A percentile compares a stretch with the other conserved stretches of the same genome.
phyloP scores from a whole-genome alignment of 1,140 invertebrate genomes.

The Calliphora vicina region DNA sequence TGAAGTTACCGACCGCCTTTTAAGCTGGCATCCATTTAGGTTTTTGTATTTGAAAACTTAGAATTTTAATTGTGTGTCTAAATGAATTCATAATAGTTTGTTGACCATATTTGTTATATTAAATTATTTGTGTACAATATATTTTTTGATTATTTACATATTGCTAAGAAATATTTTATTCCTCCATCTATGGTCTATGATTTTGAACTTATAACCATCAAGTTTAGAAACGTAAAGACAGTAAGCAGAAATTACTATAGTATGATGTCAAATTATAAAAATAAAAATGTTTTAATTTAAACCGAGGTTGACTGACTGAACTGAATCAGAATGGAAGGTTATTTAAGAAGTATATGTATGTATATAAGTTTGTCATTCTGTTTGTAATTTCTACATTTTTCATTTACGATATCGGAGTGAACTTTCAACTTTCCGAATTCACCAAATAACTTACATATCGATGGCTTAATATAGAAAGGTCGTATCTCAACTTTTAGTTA shows the following conservation, averaged over 20 bases:
- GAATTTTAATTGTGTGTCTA: neutral
- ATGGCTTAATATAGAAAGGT: too few relatives aligned
- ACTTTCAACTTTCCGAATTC: too few relatives aligned
- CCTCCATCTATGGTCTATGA: slow-evolving; percentile 21
- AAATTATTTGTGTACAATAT: neutral
- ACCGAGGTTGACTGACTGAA: neutral
- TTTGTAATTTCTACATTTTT: too few relatives aligned
- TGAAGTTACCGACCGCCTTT: neutral
- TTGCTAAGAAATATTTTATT: neutral
- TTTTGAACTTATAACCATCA: slow-evolving; percentile 1
- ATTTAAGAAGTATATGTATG: too few relatives aligned
- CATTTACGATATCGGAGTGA: too few relatives aligned
- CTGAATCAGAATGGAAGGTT: neutral
- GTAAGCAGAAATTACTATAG: neutral
- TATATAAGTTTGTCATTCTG: too few relatives aligned
- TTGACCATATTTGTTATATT: neutral
- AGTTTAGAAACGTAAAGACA: neutral
- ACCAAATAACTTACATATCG: too few relatives aligned
- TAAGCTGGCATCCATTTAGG: neutral
- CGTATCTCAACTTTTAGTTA: too few relatives aligned
- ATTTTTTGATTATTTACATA: neutral
- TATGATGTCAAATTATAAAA: slow-evolving; percentile 24
- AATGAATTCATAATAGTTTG: neutral
- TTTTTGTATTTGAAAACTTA: neutral
- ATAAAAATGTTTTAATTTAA: neutral